Conservation (phyloP, 1,140 invertebrate genomes). For the Scaptomyza hsui region DNA sequence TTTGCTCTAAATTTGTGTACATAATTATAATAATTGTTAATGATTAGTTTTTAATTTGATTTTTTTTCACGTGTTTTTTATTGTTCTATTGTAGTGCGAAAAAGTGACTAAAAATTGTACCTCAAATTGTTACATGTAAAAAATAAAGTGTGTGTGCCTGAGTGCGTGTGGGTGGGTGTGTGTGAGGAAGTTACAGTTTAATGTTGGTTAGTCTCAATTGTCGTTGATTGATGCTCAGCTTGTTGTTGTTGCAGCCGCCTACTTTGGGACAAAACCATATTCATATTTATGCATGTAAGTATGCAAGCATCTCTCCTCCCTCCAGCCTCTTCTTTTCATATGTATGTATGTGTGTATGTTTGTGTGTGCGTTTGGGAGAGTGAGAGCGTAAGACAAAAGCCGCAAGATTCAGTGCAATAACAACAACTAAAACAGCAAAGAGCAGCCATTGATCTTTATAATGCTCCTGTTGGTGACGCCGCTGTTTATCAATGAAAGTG, state of each 20-base stretch:
- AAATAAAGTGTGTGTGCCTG: constrained; percentile 14
- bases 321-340: neutral
- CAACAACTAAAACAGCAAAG: constrained; percentile 12
- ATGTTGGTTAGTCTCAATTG: constrained; percentile 77
- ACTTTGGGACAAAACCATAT: constrained; percentile 10
- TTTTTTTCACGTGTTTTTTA: constrained; percentile 3
- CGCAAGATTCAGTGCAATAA: constrained; percentile 42
- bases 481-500: constrained; percentile 50
- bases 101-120: constrained; percentile 26
- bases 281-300: constrained; percentile 46
- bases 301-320: constrained; percentile 4
- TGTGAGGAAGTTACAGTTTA: constrained; percentile 78
- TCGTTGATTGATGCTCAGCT: constrained; percentile 52
- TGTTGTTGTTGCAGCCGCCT: constrained; percentile 39
- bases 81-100: constrained; percentile 3
- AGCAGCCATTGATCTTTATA: constrained; percentile 42
- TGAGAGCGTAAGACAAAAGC: constrained; percentile 35
- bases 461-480: neutral
- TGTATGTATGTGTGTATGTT: constrained; percentile 4
- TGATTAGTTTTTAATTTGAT: neutral
- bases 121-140: constrained; percentile 10
- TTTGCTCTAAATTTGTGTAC: constrained; percentile 6
- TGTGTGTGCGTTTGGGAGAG: constrained; percentile 3
- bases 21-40: no score
- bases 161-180: constrained; percentile 23